A percentile compares a stretch with the other conserved stretches of the same genome.
Evolutionary conservation across 2,113 vertebrate genomes (phyloP).

Genomic region (Ceratotherium simum): DNA sequence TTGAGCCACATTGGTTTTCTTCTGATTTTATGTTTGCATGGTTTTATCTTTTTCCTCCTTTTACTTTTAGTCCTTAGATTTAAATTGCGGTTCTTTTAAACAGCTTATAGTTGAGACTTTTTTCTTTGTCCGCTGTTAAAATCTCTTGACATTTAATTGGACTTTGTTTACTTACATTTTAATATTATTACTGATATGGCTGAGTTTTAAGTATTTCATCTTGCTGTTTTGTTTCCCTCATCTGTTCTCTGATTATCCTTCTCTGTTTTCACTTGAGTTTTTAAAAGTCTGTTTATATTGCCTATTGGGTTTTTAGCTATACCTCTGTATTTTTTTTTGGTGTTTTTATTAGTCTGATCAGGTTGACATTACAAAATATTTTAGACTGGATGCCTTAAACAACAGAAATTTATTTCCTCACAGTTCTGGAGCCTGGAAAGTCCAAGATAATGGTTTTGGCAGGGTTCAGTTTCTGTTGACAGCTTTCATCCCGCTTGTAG

Average conservation of each 20-base stretch:
- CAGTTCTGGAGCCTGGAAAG: neutral
- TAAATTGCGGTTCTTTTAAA: neutral
- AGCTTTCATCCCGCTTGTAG: neutral
- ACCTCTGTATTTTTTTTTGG: neutral
- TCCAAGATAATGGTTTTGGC: neutral
- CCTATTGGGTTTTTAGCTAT: neutral
- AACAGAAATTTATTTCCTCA: neutral
- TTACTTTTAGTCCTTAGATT: neutral
- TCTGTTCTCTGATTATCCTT: neutral
- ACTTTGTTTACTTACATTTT: neutral
- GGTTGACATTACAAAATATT: neutral
- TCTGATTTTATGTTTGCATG: neutral
- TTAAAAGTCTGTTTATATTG: neutral
- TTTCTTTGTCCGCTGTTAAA: neutral
- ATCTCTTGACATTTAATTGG: neutral
- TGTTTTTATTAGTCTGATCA: neutral
- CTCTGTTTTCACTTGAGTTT: neutral
- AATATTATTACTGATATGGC: neutral
- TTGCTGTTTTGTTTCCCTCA: neutral
- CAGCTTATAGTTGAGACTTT: neutral
- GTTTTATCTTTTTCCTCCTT: constrained; percentile 6
- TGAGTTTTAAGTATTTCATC: neutral
- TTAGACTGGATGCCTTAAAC: neutral
- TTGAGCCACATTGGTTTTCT: neutral
- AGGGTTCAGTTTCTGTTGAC: neutral